Base-by-base conservation (phyloP, 2,888 invertebrate genomes). In the Endomychus coccineus region DNA sequence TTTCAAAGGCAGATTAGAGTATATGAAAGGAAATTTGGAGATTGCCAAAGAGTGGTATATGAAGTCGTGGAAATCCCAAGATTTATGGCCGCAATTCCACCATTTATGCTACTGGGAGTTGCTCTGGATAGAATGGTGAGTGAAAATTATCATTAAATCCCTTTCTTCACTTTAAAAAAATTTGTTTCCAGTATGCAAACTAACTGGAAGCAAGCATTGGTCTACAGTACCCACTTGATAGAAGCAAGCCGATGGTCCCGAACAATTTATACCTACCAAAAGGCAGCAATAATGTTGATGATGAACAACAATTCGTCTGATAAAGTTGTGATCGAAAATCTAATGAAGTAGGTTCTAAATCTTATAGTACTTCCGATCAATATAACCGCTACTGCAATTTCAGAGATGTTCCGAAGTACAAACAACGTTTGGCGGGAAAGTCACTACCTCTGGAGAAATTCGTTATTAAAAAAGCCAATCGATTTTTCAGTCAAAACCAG, bases 401-500 rank as follows among this genome's bases (percentile, higher is more conserved):
- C 61, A 87, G 85, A 49, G 76, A 81, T 51, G 87, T 89, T 3
- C 86, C 92, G 2, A 71, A 72, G 34, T 79, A 80, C 63, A 90
- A 89, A 55, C 88, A 92, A 58, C 76, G 87, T 38, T 88, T 96
- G 36, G 94, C 95, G 16, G 96, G 97, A 1, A 96, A 96, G 67
- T 95, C 95, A 0, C 68, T 97, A 45, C 96, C 97, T 2, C 84
- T 95, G 78, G 96, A 97, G 66, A 97, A 97, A 65, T 96, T 95
- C 67, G 84, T 86, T 27, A 77, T 88, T n/a, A 83, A 81, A 57
- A 88, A 90, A 50, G 77, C 89, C 27, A 77, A 80, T 46, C 75
- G 91, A 32, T 95, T 79, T 66, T 74, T 77, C 43, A 73, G 73
- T 21, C 90, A 92, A 61, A 76, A 79, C 32, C 74, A 80, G 33